These are phyloP conservation scores for Hypolimnas misippus DNA, from an alignment of 2,888 invertebrate species.

Conservation along the genomic window DNA sequence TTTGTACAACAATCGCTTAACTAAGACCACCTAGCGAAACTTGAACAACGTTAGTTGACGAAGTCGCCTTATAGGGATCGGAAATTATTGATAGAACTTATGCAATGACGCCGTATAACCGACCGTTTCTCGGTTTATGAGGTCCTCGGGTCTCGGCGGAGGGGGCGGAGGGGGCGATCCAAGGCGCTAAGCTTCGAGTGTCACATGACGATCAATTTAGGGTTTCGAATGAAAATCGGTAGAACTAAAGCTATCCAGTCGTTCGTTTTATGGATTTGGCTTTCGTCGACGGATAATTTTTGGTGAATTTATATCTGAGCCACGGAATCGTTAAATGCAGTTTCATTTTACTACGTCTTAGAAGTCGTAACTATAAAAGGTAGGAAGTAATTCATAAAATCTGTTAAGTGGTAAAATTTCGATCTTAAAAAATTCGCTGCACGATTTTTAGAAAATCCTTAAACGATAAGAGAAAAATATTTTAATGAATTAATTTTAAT, in stretches of 20 bases:
- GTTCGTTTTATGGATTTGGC: slow-evolving; percentile 36
- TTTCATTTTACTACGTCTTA: neutral
- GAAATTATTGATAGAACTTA: slow-evolving; percentile 63
- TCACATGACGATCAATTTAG: slow-evolving; percentile 63
- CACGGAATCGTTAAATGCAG: slow-evolving; percentile 13
- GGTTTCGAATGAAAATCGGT: slow-evolving; percentile 59
- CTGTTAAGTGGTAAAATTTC: neutral
- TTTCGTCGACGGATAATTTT: slow-evolving; percentile 36
- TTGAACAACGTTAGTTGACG: slow-evolving; percentile 22
- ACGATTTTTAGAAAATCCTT: neutral
- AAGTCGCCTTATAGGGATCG: slow-evolving; percentile 51
- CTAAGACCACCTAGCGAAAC: slow-evolving; percentile 19
- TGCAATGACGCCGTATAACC: slow-evolving; percentile 53
- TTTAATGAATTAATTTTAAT: no score
- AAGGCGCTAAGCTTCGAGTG: slow-evolving; percentile 51
- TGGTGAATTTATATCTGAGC: slow-evolving; percentile 19
- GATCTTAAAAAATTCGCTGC: neutral
- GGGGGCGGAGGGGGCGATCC: slow-evolving; percentile 33
- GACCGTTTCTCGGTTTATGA: slow-evolving; percentile 55
- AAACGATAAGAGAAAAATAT: no score
- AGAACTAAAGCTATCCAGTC: slow-evolving; percentile 43
- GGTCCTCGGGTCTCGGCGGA: slow-evolving; percentile 38
- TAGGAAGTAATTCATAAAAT: neutral
- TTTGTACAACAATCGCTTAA: slow-evolving; percentile 26
- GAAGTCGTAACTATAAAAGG: neutral